phyloP scores from a whole-genome alignment of 2,113 vertebrate species.

The Holacanthus passer region DNA sequence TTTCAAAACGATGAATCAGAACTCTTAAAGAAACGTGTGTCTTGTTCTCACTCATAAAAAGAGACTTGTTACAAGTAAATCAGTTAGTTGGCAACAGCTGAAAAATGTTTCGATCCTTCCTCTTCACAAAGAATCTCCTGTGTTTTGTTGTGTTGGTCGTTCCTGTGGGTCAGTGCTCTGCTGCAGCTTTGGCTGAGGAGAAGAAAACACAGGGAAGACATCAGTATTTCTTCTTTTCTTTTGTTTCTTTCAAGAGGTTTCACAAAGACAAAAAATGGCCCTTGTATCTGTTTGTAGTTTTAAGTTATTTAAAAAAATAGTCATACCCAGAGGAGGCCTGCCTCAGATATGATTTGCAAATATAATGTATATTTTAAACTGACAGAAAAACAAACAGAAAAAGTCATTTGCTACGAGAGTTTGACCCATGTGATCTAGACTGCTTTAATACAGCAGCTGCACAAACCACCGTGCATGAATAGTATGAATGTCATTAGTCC shows the following conservation, averaged over 20 bases:
- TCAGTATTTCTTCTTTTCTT: background rate
- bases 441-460: background rate
- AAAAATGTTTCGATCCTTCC: conserved; percentile 12
- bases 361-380: background rate
- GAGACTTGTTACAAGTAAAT: conserved; percentile 20
- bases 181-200: conserved; percentile 87
- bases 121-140: background rate
- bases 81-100: conserved; percentile 3
- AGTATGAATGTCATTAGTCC: background rate
- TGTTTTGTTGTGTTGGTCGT: accelerated
- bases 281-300: background rate
- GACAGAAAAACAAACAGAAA: background rate
- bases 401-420: background rate
- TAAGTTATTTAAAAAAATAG: no score
- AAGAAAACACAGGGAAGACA: conserved; percentile 15
- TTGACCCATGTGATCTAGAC: background rate
- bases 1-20: conserved; percentile 41
- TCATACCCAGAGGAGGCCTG: no score
- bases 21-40: conserved; percentile 3
- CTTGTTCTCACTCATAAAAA: conserved; percentile 17
- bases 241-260: background rate
- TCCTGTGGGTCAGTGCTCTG: conserved; percentile 80
- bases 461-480: background rate
- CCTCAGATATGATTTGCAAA: background rate
- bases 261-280: background rate